Evolutionary conservation across 2,888 invertebrate genomes (phyloP).

Genomic region (Tetheella fluctuosa): DNA sequence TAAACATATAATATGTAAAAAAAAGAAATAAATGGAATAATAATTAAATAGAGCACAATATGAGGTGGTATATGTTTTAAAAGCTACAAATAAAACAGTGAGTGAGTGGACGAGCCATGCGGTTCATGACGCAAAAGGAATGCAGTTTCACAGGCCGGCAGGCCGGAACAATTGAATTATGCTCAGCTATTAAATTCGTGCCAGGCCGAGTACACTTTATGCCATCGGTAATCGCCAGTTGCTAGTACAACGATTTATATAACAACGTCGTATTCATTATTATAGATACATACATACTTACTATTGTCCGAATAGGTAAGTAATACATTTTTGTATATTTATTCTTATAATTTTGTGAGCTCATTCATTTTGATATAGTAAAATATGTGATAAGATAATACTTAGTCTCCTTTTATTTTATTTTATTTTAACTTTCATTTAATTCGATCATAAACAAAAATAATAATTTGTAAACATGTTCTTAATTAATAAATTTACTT

Average conservation of each 20-base stretch:
- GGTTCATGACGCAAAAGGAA: conserved; percentile 57
- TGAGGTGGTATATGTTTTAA: conserved; percentile 11
- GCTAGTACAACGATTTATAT: conserved; percentile 53
- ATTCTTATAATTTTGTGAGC: no score
- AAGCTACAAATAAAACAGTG: conserved; percentile 23
- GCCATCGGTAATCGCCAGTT: conserved; percentile 50
- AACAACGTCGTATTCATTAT: conserved; percentile 18
- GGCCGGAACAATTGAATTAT: conserved; percentile 76
- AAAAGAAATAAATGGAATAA: no score
- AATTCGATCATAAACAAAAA: no score
- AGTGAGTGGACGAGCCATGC: conserved; percentile 24
- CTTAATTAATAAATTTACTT: no score
- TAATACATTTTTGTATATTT: no score
- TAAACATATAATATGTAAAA: no score
- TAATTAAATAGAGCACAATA: conserved; percentile 1
- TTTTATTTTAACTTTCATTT: no score
- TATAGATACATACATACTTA: background rate
- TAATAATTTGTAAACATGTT: no score
- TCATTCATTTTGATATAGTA: no score
- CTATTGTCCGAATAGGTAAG: background rate
- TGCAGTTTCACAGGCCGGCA: conserved; percentile 69
- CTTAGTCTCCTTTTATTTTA: no score
- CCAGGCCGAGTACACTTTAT: conserved; percentile 49
- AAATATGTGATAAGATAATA: no score
- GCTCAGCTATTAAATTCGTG: conserved; percentile 68